These are phyloP conservation scores for Amphiduros pacificus DNA, from an alignment of 2,888 invertebrate genomes.

Conservation along the genomic window DNA sequence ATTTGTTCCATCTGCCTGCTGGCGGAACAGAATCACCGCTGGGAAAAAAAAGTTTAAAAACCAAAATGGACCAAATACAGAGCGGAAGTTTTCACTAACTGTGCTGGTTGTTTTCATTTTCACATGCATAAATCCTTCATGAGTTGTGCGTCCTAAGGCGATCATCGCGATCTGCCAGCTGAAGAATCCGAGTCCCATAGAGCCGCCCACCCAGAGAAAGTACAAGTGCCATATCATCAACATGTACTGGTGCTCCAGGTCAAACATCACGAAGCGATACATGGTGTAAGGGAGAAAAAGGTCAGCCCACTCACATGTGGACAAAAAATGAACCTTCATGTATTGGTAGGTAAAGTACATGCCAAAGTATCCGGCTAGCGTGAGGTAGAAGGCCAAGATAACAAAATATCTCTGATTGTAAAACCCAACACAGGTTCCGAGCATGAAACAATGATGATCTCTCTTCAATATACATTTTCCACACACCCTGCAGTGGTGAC, in stretches of 20 bases:
- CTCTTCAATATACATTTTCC: conserved; percentile 46
- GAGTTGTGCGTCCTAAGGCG: not conserved
- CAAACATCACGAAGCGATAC: not conserved
- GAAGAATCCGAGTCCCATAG: not conserved
- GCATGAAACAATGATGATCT: conserved; percentile 51
- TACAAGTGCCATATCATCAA: not conserved
- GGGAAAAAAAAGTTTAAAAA: not conserved
- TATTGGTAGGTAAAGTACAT: conserved; percentile 4
- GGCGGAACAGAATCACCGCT: not conserved
- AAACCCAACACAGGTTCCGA: conserved; percentile 37
- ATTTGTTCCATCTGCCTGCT: not conserved
- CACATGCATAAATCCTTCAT: not conserved
- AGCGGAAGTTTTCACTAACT: not conserved
- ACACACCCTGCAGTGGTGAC: conserved; percentile 30
- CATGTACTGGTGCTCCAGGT: not conserved
- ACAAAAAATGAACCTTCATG: not conserved
- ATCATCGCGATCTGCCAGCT: not conserved
- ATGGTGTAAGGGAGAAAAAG: not conserved
- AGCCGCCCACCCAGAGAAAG: not conserved
- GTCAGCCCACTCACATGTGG: not conserved
- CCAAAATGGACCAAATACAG: not conserved
- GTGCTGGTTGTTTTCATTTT: not conserved
- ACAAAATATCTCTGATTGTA: conserved; percentile 30
- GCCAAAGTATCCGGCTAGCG: not conserved
- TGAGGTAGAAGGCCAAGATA: conserved; percentile 23